Conservation (phyloP, 2,113 vertebrate species). For the Chaetodon auriga region DNA sequence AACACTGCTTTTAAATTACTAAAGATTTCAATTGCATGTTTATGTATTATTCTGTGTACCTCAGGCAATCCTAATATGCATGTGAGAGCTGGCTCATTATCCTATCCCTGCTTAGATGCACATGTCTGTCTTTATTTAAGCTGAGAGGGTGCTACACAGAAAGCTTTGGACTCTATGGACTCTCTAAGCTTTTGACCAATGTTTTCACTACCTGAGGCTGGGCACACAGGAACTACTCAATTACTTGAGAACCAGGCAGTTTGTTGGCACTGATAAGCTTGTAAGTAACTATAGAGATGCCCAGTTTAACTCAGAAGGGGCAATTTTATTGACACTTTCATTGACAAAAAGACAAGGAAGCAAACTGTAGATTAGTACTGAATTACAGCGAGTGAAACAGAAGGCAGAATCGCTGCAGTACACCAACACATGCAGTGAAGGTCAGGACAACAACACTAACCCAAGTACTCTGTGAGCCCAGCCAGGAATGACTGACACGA, state of each 20-base stretch:
- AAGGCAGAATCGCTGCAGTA: background rate
- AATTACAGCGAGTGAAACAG: constrained; percentile 7
- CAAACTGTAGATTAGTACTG: constrained; percentile 30
- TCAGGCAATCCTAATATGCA: background rate
- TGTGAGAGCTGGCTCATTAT: background rate
- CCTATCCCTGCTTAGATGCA: no score
- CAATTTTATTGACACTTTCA: constrained; percentile 44
- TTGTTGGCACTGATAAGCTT: constrained; percentile 53
- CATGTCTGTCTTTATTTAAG: background rate
- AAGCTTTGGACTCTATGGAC: background rate
- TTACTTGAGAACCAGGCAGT: constrained; percentile 47
- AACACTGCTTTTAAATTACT: background rate
- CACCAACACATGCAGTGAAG: background rate
- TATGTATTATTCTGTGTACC: background rate
- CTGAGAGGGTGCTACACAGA: background rate
- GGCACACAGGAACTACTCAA: constrained; percentile 32
- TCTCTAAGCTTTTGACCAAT: background rate
- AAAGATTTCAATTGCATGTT: background rate
- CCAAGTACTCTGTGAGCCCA: background rate
- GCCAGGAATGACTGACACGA: background rate
- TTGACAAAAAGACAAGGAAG: constrained; percentile 26
- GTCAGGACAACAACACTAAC: background rate
- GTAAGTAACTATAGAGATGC: constrained; percentile 41
- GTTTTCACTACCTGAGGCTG: constrained; percentile 38
- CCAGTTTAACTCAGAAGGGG: constrained; percentile 34